phyloP scores from a whole-genome alignment of 1,140 invertebrate species.

The Papilio dardanus region DNA sequence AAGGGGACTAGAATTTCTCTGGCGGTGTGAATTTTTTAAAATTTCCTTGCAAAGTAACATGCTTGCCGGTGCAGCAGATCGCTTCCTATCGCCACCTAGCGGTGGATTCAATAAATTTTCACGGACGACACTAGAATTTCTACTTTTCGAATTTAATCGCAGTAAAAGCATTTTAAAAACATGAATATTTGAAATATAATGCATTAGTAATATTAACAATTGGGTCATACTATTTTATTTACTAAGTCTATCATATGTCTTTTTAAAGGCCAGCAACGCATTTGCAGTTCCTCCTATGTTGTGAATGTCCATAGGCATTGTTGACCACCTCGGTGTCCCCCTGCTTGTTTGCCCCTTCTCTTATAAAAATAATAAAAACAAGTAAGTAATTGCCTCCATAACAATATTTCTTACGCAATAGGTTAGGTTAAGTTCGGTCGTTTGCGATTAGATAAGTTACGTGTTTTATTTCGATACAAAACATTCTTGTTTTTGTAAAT shows the following conservation, averaged over 20 bases:
- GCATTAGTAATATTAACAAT: too few species aligned
- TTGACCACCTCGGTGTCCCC: too few species aligned
- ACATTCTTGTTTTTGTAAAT: neutral
- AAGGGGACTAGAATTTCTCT: slow-evolving; percentile 4
- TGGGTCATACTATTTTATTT: too few species aligned
- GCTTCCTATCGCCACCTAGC: slow-evolving; percentile 27
- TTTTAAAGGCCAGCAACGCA: too few species aligned
- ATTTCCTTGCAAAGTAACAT: slow-evolving; percentile 7
- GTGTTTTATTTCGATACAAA: neutral
- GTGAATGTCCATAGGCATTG: too few species aligned
- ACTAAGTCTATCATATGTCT: too few species aligned
- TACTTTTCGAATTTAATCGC: slow-evolving; percentile 29
- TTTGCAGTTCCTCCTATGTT: too few species aligned
- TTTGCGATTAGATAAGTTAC: too few species aligned
- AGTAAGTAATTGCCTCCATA: too few species aligned
- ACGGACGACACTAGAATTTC: slow-evolving; percentile 33
- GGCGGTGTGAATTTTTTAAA: slow-evolving; percentile 19
- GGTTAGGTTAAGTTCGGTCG: neutral
- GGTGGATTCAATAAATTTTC: slow-evolving; percentile 36
- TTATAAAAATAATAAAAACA: too few species aligned
- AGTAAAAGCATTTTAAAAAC: slow-evolving; percentile 31
- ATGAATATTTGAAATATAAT: slow-evolving; percentile 39
- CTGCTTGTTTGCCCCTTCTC: too few species aligned
- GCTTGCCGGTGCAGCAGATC: slow-evolving; percentile 1
- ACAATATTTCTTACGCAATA: too few species aligned